Evolutionary conservation across 2,888 invertebrate genomes (phyloP).

Genomic region (Agrotis clavis): DNA sequence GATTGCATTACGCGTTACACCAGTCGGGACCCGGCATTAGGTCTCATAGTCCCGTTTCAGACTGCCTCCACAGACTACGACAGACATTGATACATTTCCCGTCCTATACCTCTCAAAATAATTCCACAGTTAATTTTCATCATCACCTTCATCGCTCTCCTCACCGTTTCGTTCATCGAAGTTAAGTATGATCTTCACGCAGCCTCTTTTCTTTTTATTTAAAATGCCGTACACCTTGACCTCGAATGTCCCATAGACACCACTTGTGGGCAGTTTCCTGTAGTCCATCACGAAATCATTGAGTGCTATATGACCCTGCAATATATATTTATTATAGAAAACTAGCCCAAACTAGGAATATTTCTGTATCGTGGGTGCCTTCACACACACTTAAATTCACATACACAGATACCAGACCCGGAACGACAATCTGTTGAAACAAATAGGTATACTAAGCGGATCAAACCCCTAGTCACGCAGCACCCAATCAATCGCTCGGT

Average conservation of each 20-base stretch:
- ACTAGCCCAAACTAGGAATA: too few species aligned
- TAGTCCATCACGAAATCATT: slow-evolving; percentile 43
- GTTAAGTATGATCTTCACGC: slow-evolving; percentile 8
- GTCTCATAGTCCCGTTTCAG: too few species aligned
- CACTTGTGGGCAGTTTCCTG: slow-evolving; percentile 7
- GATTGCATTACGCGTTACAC: too few species aligned
- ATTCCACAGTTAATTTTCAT: not conserved
- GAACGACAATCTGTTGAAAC: too few species aligned
- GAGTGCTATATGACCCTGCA: slow-evolving; percentile 15
- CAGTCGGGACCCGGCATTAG: too few species aligned
- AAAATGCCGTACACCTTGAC: not conserved
- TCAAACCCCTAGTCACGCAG: too few species aligned
- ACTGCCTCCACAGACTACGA: not conserved
- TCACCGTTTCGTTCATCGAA: slow-evolving; percentile 22
- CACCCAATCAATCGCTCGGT: too few species aligned
- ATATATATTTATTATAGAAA: too few species aligned
- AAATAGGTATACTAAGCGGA: too few species aligned
- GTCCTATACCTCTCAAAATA: not conserved
- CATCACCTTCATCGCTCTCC: slow-evolving; percentile 5
- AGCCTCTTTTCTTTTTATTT: not conserved
- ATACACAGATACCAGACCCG: too few species aligned
- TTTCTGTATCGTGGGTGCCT: too few species aligned
- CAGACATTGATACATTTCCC: not conserved
- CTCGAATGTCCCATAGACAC: slow-evolving; percentile 31
- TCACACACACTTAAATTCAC: too few species aligned